Base-by-base conservation (phyloP, 2,113 vertebrate species). In the Strix uralensis region DNA sequence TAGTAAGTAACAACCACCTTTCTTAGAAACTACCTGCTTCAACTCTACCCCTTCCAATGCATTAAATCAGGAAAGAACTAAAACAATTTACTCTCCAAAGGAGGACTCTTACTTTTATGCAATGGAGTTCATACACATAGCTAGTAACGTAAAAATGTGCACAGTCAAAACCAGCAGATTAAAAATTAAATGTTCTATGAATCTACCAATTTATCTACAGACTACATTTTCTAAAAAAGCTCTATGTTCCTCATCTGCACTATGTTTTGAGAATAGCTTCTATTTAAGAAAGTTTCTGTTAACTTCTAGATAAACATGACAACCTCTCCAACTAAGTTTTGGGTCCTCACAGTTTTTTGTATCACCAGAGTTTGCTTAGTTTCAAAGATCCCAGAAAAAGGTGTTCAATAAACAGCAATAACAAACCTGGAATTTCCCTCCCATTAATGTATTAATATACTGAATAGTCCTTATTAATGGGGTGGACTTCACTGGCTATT, bases 61-160 rank as follows among this genome's bases (percentile, higher is more conserved):
- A 9, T 20, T 72, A 20, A 13, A 66, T 2, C 2, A 20, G 11
- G 42, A 29, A 88, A 49, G 49, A 89, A 22, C 15, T 38, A 54
- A 42, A 47, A 8, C 25, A 15, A 20, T 13, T 36, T 38, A 23
- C 30, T 74, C 29, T 44, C 38, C 51, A 73, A 38, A 67, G 49
- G 7, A 84, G 23, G 23, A 54, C 54, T 63, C 49, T 1, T 66
- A 17, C 32, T 69, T 52, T 7, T 12, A 12, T 5, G 32, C 18
- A 15, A 32, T 13, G 13, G 38, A 62, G 42, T 23, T 92, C 47
- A 8, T 20, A 51, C 32, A 25, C 5, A 22, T 1, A 67, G 14
- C 40, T n/a, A n/a, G 27, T 25, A 15, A 29, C 0, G 0, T 25
- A 36, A 88, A 81, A 62, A n/a, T 0, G 5, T 1, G 5, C 71